Evolutionary conservation across 2,113 vertebrate species (phyloP).

Genomic region (Australoheros scitulus): DNA sequence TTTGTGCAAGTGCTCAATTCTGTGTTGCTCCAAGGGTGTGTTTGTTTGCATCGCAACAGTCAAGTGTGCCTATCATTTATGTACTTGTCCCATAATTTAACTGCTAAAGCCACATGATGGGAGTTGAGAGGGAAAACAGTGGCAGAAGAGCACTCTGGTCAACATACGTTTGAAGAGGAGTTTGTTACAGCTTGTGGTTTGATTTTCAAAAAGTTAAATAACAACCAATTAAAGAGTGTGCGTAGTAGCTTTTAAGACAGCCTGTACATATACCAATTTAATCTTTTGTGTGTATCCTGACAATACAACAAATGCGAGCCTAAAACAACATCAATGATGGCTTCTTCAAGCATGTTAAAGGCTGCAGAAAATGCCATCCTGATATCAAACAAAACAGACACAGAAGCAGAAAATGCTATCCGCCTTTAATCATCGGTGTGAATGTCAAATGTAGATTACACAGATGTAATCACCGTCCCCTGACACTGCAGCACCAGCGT

Average conservation of each 20-base stretch:
- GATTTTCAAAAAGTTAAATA: background rate
- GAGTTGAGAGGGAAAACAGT: background rate
- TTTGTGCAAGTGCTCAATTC: background rate
- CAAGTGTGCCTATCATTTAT: conserved; percentile 5
- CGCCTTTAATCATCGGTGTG: conserved; percentile 59
- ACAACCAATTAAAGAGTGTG: background rate
- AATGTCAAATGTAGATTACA: conserved; percentile 79
- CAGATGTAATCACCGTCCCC: conserved; percentile 64
- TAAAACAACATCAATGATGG: conserved; percentile 36
- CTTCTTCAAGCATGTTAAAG: conserved; percentile 54
- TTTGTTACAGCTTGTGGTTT: background rate
- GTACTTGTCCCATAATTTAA: background rate
- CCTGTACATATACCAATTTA: background rate
- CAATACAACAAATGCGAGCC: conserved; percentile 15
- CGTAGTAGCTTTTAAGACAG: background rate
- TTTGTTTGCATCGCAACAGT: background rate
- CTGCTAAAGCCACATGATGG: background rate
- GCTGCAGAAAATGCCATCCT: conserved; percentile 72
- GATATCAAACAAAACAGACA: conserved; percentile 64
- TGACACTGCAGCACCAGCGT: conserved; percentile 4
- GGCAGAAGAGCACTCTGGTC: background rate
- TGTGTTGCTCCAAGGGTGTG: background rate
- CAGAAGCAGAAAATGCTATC: conserved; percentile 68
- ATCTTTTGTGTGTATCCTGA: background rate
- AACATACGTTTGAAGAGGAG: background rate